Evolutionary conservation across 2,797 vertebrate genomes (phyloP), one percentile per base, ranked within the genome.

Genomic region (Pseudochirops corinnae): DNA sequence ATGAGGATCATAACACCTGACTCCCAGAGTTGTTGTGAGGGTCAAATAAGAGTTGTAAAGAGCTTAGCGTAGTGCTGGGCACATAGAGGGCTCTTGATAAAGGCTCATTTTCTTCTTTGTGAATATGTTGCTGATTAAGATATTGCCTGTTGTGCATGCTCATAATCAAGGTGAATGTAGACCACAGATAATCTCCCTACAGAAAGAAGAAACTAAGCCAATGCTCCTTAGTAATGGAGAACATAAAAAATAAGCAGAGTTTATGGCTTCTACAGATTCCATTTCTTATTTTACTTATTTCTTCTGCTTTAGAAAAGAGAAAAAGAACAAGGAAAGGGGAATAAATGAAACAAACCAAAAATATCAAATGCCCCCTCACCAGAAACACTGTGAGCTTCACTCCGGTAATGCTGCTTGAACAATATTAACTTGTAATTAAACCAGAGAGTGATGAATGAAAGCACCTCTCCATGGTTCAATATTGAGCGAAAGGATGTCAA

Each of bases 171-270:
- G 1, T 24, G 56, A 93, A 94, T 11, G 39, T 1, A 18, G 67
- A 52, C 94, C 90, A 5, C 92, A 92, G 26, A n/a, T 90, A 46
- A 55, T 31, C 56, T 93, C 90, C 95, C 94, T 29, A 33, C 94
- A 93, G 93, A 97, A 56, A 95, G 4, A 39, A 53, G 53, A 95
- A 97, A 95, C 1, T 62, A 95, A 95, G 93, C 55, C 95, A 95
- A 58, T 1, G 39, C 67, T 91, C 95, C 91, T 90, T 90, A 33
- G 46, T 11, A 56, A 90, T 2, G 16, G 28, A 93, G 93, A 52
- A 55, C 56, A 91, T 53, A 87, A 97, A 62, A 93, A 94, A 93
- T 56, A 14, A 90, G 94, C 28, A 93, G 56, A 93, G 56, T 91
- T 33, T 3, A 0, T 24, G 31, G 16, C 91, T 90, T 94, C 62